Evolutionary conservation across 1,140 invertebrate genomes (phyloP).

Genomic region (Batillaria attramentaria): DNA sequence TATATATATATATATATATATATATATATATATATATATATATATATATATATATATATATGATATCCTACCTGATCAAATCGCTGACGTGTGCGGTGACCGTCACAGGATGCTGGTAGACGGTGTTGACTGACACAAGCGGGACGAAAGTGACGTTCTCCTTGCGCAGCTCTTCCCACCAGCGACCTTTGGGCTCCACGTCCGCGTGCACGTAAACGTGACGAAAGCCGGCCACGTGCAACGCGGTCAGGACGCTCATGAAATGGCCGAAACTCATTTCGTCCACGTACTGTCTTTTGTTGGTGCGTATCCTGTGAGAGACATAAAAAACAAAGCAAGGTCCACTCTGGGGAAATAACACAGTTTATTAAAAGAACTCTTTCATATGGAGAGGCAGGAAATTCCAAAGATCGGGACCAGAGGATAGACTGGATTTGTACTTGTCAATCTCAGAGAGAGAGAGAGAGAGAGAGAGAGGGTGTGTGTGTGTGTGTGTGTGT

Average conservation of each 20-base stretch:
- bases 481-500: no score
- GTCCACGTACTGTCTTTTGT: neutral
- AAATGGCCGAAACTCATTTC: conserved; percentile 20
- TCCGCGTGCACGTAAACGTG: conserved; percentile 35
- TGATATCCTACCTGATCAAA: neutral
- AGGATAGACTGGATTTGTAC: no score
- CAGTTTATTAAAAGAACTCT: no score
- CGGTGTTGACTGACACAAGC: conserved; percentile 3
- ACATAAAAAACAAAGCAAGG: no score
- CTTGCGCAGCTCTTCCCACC: conserved; percentile 24
- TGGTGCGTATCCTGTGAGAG: no score
- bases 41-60: neutral
- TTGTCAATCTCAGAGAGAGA: no score
- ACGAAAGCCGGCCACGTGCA: conserved; percentile 21
- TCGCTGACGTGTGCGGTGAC: neutral
- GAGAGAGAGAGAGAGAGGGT: no score
- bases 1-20: neutral
- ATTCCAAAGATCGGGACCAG: no score
- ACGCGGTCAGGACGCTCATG: conserved; percentile 30
- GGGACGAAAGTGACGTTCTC: conserved; percentile 36
- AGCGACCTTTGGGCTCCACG: conserved; percentile 11
- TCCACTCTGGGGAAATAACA: no score
- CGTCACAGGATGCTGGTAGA: conserved; percentile 29
- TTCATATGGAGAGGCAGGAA: no score
- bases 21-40: neutral